Conservation (phyloP, 2,888 invertebrate species). For the Campaea margaritaria region DNA sequence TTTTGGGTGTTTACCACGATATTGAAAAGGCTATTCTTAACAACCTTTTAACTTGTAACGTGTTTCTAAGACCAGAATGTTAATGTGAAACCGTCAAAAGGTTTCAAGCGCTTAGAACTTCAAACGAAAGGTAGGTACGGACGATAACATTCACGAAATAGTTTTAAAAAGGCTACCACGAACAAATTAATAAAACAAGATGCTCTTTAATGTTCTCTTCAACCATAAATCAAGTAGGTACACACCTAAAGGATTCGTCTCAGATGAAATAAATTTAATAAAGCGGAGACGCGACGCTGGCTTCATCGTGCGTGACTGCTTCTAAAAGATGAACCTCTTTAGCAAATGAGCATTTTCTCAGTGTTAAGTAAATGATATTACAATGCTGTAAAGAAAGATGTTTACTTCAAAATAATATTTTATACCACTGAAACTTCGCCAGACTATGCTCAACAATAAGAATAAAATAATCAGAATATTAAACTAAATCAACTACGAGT, state of each 20-base stretch:
- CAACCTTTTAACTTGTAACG: slow-evolving; percentile 1
- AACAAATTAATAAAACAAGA: background rate
- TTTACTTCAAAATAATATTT: too few relatives aligned
- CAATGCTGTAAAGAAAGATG: background rate
- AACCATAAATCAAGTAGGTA: background rate
- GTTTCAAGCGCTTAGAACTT: background rate
- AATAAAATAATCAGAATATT: too few relatives aligned
- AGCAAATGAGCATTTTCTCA: background rate
- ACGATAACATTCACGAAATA: background rate
- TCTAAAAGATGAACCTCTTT: slow-evolving; percentile 1
- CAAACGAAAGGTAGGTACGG: background rate
- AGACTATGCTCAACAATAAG: too few relatives aligned
- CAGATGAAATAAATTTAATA: background rate
- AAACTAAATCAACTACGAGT: background rate
- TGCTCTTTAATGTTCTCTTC: background rate
- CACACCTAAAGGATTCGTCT: background rate
- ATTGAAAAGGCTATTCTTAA: slow-evolving; percentile 19
- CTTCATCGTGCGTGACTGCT: slow-evolving; percentile 5
- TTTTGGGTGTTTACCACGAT: slow-evolving; percentile 15
- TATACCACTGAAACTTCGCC: too few relatives aligned
- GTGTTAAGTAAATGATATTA: background rate
- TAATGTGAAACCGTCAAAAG: slow-evolving; percentile 1
- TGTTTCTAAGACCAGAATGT: background rate
- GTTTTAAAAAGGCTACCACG: background rate
- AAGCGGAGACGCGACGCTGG: background rate